phyloP scores from a whole-genome alignment of 2,888 invertebrate species.

The Azorinus chamasolen region DNA sequence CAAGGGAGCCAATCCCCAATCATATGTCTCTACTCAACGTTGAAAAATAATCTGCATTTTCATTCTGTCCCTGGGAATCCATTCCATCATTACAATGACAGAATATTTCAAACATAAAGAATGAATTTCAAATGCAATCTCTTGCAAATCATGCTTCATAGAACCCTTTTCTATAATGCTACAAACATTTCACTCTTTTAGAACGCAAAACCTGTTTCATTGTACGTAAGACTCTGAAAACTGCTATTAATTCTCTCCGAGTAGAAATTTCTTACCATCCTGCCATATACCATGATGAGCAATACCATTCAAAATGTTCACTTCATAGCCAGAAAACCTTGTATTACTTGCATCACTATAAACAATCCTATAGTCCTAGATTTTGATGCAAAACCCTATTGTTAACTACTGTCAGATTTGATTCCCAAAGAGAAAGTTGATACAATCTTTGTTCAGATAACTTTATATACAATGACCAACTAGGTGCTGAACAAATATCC shows the following conservation, averaged over 20 bases:
- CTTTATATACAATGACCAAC: not conserved
- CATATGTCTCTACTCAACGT: not conserved
- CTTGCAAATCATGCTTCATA: slow-evolving; percentile 7
- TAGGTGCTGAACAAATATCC: not conserved
- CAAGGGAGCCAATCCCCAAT: too few relatives aligned
- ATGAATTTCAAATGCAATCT: slow-evolving; percentile 3
- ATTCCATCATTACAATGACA: slow-evolving; percentile 1
- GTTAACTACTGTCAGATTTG: slow-evolving; percentile 9
- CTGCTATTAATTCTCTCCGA: slow-evolving; percentile 11
- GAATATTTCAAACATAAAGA: not conserved
- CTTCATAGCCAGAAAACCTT: too few relatives aligned
- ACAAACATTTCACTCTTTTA: slow-evolving; percentile 4
- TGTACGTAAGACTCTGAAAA: not conserved
- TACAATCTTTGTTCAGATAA: not conserved
- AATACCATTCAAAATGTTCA: not conserved
- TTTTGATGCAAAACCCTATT: not conserved
- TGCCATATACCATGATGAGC: slow-evolving; percentile 1
- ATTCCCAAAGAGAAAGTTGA: slow-evolving; percentile 4
- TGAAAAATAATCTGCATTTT: slow-evolving; percentile 10
- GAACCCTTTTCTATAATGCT: slow-evolving; percentile 10
- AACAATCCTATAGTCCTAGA: slow-evolving; percentile 9
- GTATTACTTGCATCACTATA: slow-evolving; percentile 20
- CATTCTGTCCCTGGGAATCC: slow-evolving; percentile 26
- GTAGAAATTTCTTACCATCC: not conserved
- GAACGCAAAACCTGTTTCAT: not conserved